Percentiles rank a stretch among this genome's conserved stretches.
Evolutionary conservation across 2,113 vertebrate genomes (phyloP).

Genomic region (Pterocles gutturalis): DNA sequence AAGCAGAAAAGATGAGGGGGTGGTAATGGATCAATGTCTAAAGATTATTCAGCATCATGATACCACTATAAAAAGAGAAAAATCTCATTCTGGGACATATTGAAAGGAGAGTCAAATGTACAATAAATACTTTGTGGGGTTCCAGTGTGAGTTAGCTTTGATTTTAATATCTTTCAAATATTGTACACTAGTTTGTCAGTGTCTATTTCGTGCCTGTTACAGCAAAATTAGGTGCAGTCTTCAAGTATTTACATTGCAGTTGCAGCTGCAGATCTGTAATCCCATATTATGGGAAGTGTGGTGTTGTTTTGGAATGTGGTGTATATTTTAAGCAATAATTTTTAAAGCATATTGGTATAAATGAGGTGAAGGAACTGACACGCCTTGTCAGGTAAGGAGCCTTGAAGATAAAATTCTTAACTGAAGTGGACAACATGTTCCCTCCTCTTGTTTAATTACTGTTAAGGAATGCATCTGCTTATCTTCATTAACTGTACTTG

Average conservation of each 20-base stretch:
- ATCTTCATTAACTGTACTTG: constrained; percentile 40
- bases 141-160: background rate
- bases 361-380: background rate
- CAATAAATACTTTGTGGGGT: background rate
- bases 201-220: background rate
- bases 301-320: background rate
- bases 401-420: background rate
- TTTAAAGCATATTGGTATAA: background rate
- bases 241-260: background rate
- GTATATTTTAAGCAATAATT: background rate
- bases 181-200: background rate
- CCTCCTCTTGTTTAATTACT: background rate
- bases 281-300: background rate
- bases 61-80: background rate
- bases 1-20: background rate
- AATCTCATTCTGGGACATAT: background rate
- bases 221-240: background rate
- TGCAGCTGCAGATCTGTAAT: background rate
- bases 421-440: background rate
- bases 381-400: background rate
- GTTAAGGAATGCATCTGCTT: constrained; percentile 50
- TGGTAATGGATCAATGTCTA: background rate
- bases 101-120: background rate
- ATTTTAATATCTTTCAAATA: background rate
- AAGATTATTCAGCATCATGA: background rate